phyloP scores from a whole-genome alignment of 2,113 vertebrate genomes.

The Orycteropus afer region DNA sequence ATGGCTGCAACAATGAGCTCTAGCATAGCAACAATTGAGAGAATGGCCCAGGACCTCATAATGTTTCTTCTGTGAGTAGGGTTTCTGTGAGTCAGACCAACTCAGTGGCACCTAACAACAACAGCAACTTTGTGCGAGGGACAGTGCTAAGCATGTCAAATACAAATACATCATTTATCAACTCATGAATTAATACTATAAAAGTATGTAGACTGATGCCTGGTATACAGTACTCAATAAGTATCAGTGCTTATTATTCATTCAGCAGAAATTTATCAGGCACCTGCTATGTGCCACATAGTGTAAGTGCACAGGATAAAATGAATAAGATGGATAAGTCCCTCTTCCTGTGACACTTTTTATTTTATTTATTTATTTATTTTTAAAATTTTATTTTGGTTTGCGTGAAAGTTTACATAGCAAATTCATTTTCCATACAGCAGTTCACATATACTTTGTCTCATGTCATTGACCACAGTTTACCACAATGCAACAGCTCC shows the following conservation, averaged over 20 bases:
- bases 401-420: no score
- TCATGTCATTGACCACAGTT: no score
- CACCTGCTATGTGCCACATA: not conserved
- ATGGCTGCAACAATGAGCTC: no score
- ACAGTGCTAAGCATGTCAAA: not conserved
- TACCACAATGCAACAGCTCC: no score
- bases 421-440: no score
- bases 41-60: no score
- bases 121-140: not conserved
- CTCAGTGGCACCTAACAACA: not conserved
- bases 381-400: no score
- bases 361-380: no score
- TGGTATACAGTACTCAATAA: not conserved
- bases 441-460: no score
- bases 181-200: not conserved
- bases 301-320: not conserved
- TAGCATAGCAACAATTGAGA: no score
- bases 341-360: not conserved
- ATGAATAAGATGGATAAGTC: not conserved
- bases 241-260: not conserved
- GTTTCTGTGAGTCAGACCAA: no score
- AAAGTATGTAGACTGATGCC: not conserved
- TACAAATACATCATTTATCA: not conserved
- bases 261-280: not conserved
- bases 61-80: no score